These are phyloP conservation scores for Telmatherina bonti DNA, from an alignment of 2,797 vertebrate species.

Conservation along the genomic window DNA sequence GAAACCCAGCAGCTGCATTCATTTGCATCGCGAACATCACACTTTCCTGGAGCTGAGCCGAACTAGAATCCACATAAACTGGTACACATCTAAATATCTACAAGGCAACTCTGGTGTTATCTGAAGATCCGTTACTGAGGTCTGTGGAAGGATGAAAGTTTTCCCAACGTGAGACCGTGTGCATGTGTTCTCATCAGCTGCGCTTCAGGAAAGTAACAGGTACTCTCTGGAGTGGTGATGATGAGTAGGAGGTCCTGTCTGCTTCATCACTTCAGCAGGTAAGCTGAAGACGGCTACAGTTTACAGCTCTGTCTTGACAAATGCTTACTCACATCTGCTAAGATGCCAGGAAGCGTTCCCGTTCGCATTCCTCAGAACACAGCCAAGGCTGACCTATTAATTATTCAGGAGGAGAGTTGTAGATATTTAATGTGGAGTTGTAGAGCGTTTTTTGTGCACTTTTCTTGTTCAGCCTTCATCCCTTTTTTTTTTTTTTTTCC, in stretches of 20 bases:
- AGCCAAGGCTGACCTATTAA: slow-evolving; percentile 67
- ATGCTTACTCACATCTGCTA: slow-evolving; percentile 75
- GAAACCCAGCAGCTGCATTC: slow-evolving; percentile 9
- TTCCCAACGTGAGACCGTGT: slow-evolving; percentile 9
- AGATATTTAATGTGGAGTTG: slow-evolving; percentile 81
- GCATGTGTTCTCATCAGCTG: slow-evolving; percentile 29
- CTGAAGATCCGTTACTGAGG: background rate
- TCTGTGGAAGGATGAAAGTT: background rate
- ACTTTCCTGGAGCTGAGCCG: slow-evolving; percentile 14
- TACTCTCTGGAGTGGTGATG: slow-evolving; percentile 41
- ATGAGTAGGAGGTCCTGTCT: slow-evolving; percentile 59
- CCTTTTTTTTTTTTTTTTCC: slow-evolving; percentile 39
- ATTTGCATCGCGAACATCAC: slow-evolving; percentile 26
- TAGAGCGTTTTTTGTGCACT: slow-evolving; percentile 36
- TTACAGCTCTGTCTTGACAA: slow-evolving; percentile 69
- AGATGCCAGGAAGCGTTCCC: slow-evolving; percentile 75
- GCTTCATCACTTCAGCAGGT: slow-evolving; percentile 35
- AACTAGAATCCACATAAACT: slow-evolving; percentile 21
- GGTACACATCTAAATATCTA: slow-evolving; percentile 15
- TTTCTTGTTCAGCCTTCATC: slow-evolving; percentile 30
- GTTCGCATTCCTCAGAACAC: slow-evolving; percentile 61
- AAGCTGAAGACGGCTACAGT: slow-evolving; percentile 55
- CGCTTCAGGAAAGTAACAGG: slow-evolving; percentile 44
- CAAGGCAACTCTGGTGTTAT: background rate
- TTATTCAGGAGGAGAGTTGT: slow-evolving; percentile 73